Evolutionary conservation across 2,797 vertebrate genomes (phyloP).

Genomic region (Karalla daura): DNA sequence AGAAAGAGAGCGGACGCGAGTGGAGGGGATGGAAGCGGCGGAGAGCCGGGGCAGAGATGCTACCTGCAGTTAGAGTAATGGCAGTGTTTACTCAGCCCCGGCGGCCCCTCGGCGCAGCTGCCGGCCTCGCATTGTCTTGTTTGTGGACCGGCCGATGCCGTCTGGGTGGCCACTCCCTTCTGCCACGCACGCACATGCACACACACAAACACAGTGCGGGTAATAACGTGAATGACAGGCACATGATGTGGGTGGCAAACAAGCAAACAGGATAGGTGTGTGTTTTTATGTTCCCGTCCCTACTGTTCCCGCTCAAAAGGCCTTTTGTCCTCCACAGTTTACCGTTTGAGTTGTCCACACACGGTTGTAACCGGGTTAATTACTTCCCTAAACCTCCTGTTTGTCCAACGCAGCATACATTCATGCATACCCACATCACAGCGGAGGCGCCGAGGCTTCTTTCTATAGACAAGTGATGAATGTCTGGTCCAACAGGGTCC

Average conservation of each 20-base stretch:
- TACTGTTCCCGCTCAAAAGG: constrained; percentile 34
- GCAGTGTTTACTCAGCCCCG: constrained; percentile 71
- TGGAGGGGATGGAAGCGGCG: constrained; percentile 53
- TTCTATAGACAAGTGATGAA: constrained; percentile 3
- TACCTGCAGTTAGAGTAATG: constrained; percentile 75
- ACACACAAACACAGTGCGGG: constrained; percentile 1
- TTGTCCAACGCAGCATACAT: no score
- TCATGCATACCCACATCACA: neutral
- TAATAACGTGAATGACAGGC: constrained; percentile 59
- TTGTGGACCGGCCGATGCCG: constrained; percentile 42
- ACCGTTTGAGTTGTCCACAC: constrained; percentile 57
- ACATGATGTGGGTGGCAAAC: constrained; percentile 57
- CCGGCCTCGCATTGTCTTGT: constrained; percentile 58
- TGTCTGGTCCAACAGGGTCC: neutral
- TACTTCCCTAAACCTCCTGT: constrained; percentile 64
- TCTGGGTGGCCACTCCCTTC: constrained; percentile 71
- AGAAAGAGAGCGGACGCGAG: constrained; percentile 60
- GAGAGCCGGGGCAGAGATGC: constrained; percentile 62
- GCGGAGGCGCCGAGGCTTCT: constrained; percentile 13
- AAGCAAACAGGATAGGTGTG: constrained; percentile 55
- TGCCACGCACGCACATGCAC: constrained; percentile 45
- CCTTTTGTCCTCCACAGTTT: constrained; percentile 65
- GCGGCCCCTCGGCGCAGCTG: constrained; percentile 41
- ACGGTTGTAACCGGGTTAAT: constrained; percentile 58
- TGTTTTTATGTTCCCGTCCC: constrained; percentile 32